Conservation (phyloP, 2,113 vertebrate genomes). For the Solenodon paradoxus region DNA sequence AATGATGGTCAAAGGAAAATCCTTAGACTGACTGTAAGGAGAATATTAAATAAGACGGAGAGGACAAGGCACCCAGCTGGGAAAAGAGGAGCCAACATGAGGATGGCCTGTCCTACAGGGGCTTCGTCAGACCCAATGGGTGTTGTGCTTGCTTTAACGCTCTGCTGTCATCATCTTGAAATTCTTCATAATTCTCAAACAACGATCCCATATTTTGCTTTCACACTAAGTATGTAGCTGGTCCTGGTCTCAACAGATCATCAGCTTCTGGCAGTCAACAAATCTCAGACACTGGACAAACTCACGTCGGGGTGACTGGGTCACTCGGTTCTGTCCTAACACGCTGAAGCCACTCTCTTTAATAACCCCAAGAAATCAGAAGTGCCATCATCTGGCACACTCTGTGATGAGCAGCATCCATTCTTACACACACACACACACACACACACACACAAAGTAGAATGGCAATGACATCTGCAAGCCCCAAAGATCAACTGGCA, state of each 20-base stretch:
- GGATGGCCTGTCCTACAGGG: background rate
- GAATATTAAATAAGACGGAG: background rate
- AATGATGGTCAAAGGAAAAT: background rate
- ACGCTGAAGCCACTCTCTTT: background rate
- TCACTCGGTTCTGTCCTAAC: background rate
- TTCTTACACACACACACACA: constrained; percentile 25
- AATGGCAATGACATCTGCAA: constrained; percentile 71
- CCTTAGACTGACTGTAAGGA: background rate
- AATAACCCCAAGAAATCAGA: constrained; percentile 22
- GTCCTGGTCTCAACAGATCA: background rate
- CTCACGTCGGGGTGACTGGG: background rate
- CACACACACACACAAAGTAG: constrained; percentile 54
- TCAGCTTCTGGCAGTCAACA: background rate
- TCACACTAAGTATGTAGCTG: background rate
- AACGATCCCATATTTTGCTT: background rate
- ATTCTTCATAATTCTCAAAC: background rate
- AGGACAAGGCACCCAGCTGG: background rate
- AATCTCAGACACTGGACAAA: background rate
- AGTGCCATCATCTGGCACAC: background rate
- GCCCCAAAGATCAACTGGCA: constrained; percentile 73
- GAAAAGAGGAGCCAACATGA: background rate
- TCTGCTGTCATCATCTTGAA: background rate
- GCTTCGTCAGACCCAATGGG: background rate
- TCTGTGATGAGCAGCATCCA: background rate
- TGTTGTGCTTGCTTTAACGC: background rate